Conservation (phyloP, 92 coral and sea anemone species). For the Epizoanthus fatuus region DNA sequence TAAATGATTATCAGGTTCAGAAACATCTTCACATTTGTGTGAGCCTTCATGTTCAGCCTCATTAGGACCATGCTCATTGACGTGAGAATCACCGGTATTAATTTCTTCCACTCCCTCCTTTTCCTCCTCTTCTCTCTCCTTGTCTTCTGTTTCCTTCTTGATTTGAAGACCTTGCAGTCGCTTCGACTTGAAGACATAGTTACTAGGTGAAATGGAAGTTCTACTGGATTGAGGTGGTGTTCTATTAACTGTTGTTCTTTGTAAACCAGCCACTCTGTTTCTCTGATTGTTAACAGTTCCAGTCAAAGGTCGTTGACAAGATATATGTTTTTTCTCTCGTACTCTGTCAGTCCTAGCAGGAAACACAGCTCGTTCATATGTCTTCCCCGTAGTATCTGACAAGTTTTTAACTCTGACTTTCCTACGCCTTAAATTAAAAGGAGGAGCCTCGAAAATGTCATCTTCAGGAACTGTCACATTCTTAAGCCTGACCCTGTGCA, state of each 20-base stretch:
- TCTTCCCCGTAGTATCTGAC: neutral
- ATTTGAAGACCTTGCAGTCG: slow-evolving; percentile 79
- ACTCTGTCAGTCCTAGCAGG: neutral
- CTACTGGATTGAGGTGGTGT: slow-evolving; percentile 24
- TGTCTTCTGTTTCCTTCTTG: slow-evolving; percentile 52
- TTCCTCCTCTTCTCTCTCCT: slow-evolving; percentile 26
- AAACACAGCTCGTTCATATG: slow-evolving; percentile 20
- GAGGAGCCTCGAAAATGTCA: neutral
- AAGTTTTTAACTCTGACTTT: slow-evolving; percentile 39
- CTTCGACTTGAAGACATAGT: slow-evolving; percentile 77
- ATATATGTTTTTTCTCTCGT: neutral
- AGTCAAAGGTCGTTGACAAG: neutral
- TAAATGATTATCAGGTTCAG: neutral
- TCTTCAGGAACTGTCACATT: slow-evolving; percentile 45
- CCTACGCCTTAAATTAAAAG: neutral
- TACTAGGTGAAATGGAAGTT: slow-evolving; percentile 18
- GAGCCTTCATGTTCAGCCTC: neutral
- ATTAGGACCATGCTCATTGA: neutral
- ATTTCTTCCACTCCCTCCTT: neutral
- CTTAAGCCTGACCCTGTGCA: slow-evolving; percentile 47
- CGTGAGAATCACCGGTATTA: neutral
- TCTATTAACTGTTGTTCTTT: neutral
- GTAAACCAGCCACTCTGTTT: neutral
- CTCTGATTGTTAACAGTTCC: neutral
- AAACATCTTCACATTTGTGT: neutral